Evolutionary conservation across 2,113 vertebrate genomes (phyloP).

Genomic region (Ictalurus furcatus): DNA sequence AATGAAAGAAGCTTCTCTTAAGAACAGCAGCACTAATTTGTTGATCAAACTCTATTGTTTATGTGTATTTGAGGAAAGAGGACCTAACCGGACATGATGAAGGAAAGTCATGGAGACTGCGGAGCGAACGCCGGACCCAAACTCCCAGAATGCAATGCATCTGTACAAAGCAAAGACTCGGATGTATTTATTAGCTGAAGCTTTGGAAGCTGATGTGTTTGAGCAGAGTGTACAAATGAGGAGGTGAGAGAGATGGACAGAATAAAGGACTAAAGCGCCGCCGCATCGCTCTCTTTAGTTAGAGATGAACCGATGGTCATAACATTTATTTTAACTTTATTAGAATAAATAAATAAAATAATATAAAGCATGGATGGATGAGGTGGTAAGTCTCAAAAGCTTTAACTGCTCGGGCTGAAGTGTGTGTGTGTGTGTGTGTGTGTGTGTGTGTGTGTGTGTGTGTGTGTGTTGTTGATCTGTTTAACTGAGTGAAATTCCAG

Average conservation of each 20-base stretch:
- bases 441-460: slow-evolving; percentile 19
- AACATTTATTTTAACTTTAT: no score
- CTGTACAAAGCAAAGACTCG: background rate
- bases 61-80: no score
- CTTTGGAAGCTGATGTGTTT: background rate
- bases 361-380: no score
- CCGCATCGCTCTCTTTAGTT: background rate
- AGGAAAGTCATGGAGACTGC: no score
- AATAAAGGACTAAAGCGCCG: background rate
- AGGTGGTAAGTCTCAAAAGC: background rate
- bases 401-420: no score
- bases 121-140: no score
- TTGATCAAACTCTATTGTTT: no score
- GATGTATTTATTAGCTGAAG: background rate
- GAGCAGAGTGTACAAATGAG: background rate
- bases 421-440: background rate
- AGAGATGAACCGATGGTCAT: no score
- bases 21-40: no score
- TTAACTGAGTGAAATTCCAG: background rate
- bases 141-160: background rate
- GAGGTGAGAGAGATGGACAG: background rate
- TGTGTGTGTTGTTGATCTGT: background rate
- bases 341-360: no score
- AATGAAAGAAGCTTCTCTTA: no score
- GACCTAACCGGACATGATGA: no score